These are phyloP conservation scores for Bombus ignitus DNA, from an alignment of 1,140 invertebrate species.

Conservation along the genomic window DNA sequence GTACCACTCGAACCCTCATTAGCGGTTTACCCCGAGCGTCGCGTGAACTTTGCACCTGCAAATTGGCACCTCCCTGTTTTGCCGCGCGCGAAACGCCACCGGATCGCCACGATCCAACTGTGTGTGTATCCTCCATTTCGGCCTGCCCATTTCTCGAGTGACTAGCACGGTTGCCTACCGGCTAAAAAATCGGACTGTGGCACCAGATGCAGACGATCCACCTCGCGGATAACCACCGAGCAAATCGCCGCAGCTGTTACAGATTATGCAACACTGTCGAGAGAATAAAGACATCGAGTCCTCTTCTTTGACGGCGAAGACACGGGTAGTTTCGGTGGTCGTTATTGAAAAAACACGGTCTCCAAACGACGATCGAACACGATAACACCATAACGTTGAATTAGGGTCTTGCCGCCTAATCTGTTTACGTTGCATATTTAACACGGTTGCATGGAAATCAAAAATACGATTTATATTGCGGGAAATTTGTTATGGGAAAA, in stretches of 20 bases:
- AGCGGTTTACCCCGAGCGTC: slow-evolving; percentile 65
- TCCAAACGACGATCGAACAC: neutral
- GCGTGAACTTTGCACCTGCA: slow-evolving; percentile 78
- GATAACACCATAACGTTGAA: neutral
- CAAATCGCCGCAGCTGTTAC: slow-evolving; percentile 64
- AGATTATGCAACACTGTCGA: slow-evolving; percentile 61
- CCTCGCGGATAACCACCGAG: neutral
- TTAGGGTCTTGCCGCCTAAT: neutral
- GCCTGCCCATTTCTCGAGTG: too few species aligned
- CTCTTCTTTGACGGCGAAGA: neutral
- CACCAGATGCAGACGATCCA: slow-evolving; percentile 39
- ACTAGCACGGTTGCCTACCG: neutral
- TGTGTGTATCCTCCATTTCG: neutral
- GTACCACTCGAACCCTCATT: slow-evolving; percentile 61
- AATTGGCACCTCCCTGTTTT: slow-evolving; percentile 58
- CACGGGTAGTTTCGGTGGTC: neutral
- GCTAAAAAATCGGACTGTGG: slow-evolving; percentile 19
- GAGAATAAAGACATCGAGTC: slow-evolving; percentile 69
- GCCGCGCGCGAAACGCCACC: neutral
- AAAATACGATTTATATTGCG: too few species aligned
- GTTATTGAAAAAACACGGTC: neutral
- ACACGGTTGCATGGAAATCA: neutral
- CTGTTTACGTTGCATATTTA: neutral
- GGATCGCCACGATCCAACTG: neutral
- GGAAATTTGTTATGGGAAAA: too few species aligned